Conservation (phyloP, 2,888 invertebrate species). For the Drosophila diplacantha region DNA sequence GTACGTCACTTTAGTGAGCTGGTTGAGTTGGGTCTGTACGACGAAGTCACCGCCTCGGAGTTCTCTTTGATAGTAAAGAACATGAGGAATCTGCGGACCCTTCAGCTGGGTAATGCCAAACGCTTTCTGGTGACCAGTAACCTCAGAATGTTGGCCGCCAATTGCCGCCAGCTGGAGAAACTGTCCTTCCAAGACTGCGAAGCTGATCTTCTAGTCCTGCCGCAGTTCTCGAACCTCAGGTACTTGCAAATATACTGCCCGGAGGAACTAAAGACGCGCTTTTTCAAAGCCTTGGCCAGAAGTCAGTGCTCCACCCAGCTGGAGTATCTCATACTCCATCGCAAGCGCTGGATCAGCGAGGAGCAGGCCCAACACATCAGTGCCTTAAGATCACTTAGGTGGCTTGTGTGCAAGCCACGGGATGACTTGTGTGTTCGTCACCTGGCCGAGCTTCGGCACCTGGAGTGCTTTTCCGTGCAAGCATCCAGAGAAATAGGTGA, state of each 20-base stretch:
- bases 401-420: slow-evolving; percentile 59
- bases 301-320: slow-evolving; percentile 35
- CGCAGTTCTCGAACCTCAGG: slow-evolving; percentile 42
- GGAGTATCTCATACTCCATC: slow-evolving; percentile 54
- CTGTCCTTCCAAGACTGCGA: slow-evolving; percentile 58
- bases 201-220: slow-evolving; percentile 51
- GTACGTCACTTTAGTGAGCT: slow-evolving; percentile 47
- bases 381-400: slow-evolving; percentile 41
- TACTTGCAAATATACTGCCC: slow-evolving; percentile 57
- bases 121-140: slow-evolving; percentile 48
- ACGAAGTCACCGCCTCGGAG: slow-evolving; percentile 54
- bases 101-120: slow-evolving; percentile 57
- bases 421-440: slow-evolving; percentile 51
- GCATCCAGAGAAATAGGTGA: slow-evolving; percentile 58
- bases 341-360: slow-evolving; percentile 60
- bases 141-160: slow-evolving; percentile 44
- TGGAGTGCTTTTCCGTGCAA: slow-evolving; percentile 57
- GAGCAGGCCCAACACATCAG: slow-evolving; percentile 54
- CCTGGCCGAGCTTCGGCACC: slow-evolving; percentile 40
- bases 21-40: slow-evolving; percentile 49
- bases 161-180: slow-evolving; percentile 49
- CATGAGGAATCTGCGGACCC: slow-evolving; percentile 39
- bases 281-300: slow-evolving; percentile 48
- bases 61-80: slow-evolving; percentile 49
- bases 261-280: slow-evolving; percentile 47